A percentile compares a stretch with the other conserved stretches of the same genome.
These are phyloP conservation scores for Misgurnus anguillicaudatus DNA, from an alignment of 2,113 vertebrate species.

Conservation along the genomic window DNA sequence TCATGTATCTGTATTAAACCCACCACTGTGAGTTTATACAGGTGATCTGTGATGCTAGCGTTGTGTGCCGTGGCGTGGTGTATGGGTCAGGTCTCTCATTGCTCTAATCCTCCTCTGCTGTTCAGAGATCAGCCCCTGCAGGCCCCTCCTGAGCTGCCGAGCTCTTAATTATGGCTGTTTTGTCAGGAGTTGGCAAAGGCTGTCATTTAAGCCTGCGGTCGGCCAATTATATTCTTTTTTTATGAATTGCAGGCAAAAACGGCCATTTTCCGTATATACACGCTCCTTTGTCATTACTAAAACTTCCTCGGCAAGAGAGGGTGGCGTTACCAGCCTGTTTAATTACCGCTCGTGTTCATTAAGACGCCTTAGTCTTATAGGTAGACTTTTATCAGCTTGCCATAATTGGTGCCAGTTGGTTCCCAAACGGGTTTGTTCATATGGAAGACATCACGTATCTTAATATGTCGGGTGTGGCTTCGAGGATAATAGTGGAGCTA, in stretches of 20 bases:
- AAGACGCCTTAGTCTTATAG: conserved; percentile 56
- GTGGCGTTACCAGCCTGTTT: conserved; percentile 53
- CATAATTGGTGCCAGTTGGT: conserved; percentile 56
- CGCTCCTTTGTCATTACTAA: conserved; percentile 57
- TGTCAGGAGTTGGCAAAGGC: conserved; percentile 61
- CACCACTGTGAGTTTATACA: neutral
- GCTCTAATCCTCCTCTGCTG: conserved; percentile 44
- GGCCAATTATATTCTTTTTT: conserved; percentile 62
- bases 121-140: conserved; percentile 52
- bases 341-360: conserved; percentile 55
- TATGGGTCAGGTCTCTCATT: conserved; percentile 34
- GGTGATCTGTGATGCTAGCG: conserved; percentile 29
- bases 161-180: conserved; percentile 62
- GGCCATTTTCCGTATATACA: conserved; percentile 53
- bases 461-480: neutral
- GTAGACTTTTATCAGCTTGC: conserved; percentile 62
- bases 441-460: conserved; percentile 10
- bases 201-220: conserved; percentile 57
- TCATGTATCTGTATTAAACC: neutral
- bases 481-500: neutral
- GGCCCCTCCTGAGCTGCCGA: conserved; percentile 49
- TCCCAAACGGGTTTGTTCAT: neutral
- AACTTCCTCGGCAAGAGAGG: conserved; percentile 47
- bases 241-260: conserved; percentile 59
- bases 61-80: neutral